Evolutionary conservation across 37 sponge, comb jelly and placozoan genomes (phyloP).

Genomic region (Ephydatia muelleri): DNA sequence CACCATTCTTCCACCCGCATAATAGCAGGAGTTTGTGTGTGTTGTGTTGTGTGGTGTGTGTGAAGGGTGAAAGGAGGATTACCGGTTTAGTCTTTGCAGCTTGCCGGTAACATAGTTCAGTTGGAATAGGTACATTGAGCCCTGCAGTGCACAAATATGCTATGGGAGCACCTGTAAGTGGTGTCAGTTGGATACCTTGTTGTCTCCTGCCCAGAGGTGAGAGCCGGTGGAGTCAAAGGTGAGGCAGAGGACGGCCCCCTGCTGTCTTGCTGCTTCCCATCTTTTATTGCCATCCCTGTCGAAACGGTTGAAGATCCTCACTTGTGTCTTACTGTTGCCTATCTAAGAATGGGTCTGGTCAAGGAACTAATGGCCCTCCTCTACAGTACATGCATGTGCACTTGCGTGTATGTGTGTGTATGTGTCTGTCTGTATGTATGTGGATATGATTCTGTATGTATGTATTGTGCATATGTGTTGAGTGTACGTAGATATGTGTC

Average conservation of each 20-base stretch:
- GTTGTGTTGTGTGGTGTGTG: slow-evolving; percentile 9
- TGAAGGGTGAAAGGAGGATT: neutral
- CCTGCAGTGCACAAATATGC: slow-evolving; percentile 24
- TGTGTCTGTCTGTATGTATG: slow-evolving; percentile 8
- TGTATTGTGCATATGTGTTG: no score
- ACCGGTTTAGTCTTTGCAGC: slow-evolving; percentile 72
- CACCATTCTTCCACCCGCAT: neutral
- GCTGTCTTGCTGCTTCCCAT: slow-evolving; percentile 80
- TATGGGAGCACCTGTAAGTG: neutral
- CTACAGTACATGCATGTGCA: neutral
- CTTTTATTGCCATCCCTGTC: slow-evolving; percentile 84
- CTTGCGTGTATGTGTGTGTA: neutral
- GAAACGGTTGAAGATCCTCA: slow-evolving; percentile 87
- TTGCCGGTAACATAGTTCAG: slow-evolving; percentile 72
- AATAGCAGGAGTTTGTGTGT: neutral
- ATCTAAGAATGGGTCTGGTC: slow-evolving; percentile 15
- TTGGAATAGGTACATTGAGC: slow-evolving; percentile 71
- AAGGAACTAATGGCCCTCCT: neutral
- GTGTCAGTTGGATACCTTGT: slow-evolving; percentile 40
- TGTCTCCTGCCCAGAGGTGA: slow-evolving; percentile 82
- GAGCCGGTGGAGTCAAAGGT: slow-evolving; percentile 77
- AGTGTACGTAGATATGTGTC: neutral
- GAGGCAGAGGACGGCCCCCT: slow-evolving; percentile 60
- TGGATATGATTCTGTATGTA: neutral
- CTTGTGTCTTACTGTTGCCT: slow-evolving; percentile 83